Evolutionary conservation across 1,140 invertebrate species (phyloP), one percentile per base, ranked within the genome.

Genomic region (Drosophila persimilis): DNA sequence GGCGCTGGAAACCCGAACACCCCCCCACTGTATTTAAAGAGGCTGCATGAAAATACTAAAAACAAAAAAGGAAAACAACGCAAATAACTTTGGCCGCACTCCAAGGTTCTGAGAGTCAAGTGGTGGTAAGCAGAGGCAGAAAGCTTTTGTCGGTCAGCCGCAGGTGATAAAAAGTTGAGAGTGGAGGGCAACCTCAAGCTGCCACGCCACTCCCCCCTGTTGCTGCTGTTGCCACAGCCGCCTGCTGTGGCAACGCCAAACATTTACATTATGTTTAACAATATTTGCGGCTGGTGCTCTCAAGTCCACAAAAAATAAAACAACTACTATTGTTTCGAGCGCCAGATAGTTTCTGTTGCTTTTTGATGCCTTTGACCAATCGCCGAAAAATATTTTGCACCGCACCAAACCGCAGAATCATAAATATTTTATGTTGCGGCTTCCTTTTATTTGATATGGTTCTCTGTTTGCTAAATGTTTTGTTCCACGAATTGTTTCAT

Each of bases 351-450:
- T 62, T 41, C 54, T 60, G 55, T 35, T 46, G 45, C 67, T 74
- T 65, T 65, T 31, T 61, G 41, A 47, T 58, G 51, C 48, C 56
- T 69, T 70, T 70, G 57, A 61, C 78, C 83, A 80, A 71, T 86
- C 79, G 67, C 54, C 73, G 77, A 81, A 84, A 60, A 77, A 63
- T 53, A 47, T 55, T 52, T 51, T 47, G 55, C 20, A 75, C 31
- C 45, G 48, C 53, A 41, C 35, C 45, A 73, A 70, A 70, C 83
- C 83, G 78, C 83, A 86, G 74, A 66, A 88, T 83, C 75, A 88
- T 86, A 86, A 88, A 86, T 86, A 86, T 79, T 86, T 88, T 78
- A 88, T 78, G 57, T 71, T 86, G 78, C 72, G 78, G 83, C 61
- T 66, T 57, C 70, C 62, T 74, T 81, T 75, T 63, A 65, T 73